A percentile compares a stretch with the other conserved stretches of the same genome.
Conservation (phyloP, 1,140 invertebrate species). For the Piezodorus guildinii region DNA sequence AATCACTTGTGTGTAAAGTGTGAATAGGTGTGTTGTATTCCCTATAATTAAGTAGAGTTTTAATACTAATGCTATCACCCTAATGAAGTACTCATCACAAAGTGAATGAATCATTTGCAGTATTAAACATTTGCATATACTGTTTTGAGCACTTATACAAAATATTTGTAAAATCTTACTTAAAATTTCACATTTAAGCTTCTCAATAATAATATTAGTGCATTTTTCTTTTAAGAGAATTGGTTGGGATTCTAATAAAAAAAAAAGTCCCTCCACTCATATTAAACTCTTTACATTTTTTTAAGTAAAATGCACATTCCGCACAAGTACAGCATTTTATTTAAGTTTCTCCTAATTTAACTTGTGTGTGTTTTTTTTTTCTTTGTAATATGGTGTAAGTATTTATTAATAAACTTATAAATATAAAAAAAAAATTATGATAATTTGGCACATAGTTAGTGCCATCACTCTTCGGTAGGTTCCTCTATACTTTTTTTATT, state of each 20-base stretch:
- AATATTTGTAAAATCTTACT: too few species aligned
- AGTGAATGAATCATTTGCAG: slow-evolving; percentile 16
- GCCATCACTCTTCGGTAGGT: slow-evolving; percentile 5
- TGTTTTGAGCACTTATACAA: too few species aligned
- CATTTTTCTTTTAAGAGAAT: background rate
- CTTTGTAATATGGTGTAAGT: background rate
- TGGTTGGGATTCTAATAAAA: background rate
- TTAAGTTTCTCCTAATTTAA: slow-evolving; percentile 1
- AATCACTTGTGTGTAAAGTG: slow-evolving; percentile 21
- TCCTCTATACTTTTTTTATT: slow-evolving; percentile 21
- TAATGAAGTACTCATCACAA: slow-evolving; percentile 18
- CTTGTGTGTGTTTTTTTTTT: too few species aligned
- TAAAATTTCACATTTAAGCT: slow-evolving; percentile 7
- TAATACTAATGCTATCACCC: slow-evolving; percentile 14
- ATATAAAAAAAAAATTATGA: background rate
- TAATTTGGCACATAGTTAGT: background rate
- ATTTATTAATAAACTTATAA: slow-evolving; percentile 9
- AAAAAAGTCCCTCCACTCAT: background rate
- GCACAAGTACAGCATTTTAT: slow-evolving; percentile 8
- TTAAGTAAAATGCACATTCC: slow-evolving; percentile 11
- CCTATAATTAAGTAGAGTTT: slow-evolving; percentile 18
- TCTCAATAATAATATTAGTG: slow-evolving; percentile 8
- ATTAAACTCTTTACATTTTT: background rate
- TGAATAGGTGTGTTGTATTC: slow-evolving; percentile 19
- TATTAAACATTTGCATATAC: background rate